Evolutionary conservation across 2,797 vertebrate species (phyloP).

Genomic region (Garrulus glandarius): DNA sequence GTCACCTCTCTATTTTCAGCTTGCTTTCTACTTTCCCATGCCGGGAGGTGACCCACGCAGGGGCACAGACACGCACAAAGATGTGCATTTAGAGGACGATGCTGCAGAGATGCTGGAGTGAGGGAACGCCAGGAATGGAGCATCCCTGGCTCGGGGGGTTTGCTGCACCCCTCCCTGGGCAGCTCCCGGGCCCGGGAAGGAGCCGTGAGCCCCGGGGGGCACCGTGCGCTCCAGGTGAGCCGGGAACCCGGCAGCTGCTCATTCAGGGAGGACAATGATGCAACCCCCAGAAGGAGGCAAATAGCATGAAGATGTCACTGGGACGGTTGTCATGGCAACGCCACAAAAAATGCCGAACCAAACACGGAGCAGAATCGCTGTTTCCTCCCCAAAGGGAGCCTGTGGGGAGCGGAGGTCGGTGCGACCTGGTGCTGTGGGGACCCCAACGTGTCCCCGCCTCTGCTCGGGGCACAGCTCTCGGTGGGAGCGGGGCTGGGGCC

Average conservation of each 20-base stretch:
- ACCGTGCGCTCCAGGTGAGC: not conserved
- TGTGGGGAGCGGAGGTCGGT: not conserved
- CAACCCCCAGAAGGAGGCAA: not conserved
- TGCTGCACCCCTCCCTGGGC: not conserved
- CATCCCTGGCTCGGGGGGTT: rapidly evolving
- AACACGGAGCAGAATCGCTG: not conserved
- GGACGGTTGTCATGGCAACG: conserved; percentile 37
- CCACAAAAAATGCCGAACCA: not conserved
- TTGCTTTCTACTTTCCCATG: not conserved
- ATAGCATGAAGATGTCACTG: not conserved
- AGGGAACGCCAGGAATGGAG: not conserved
- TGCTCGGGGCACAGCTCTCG: not conserved
- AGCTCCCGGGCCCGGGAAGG: not conserved
- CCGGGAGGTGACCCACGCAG: not conserved
- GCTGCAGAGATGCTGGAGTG: not conserved
- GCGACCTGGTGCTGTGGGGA: not conserved
- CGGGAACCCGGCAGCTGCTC: not conserved
- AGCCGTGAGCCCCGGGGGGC: not conserved
- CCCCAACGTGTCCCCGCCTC: not conserved
- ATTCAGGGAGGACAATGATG: not conserved
- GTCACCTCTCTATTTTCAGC: conserved; percentile 15
- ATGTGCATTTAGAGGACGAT: rapidly evolving
- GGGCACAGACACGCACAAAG: not conserved
- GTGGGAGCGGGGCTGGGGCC: not conserved
- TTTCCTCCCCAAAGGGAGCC: not conserved